A percentile compares a stretch with the other conserved stretches of the same genome.
phyloP scores from a whole-genome alignment of 2,113 vertebrate species.

The Rhinopomastus cyanomelas region DNA sequence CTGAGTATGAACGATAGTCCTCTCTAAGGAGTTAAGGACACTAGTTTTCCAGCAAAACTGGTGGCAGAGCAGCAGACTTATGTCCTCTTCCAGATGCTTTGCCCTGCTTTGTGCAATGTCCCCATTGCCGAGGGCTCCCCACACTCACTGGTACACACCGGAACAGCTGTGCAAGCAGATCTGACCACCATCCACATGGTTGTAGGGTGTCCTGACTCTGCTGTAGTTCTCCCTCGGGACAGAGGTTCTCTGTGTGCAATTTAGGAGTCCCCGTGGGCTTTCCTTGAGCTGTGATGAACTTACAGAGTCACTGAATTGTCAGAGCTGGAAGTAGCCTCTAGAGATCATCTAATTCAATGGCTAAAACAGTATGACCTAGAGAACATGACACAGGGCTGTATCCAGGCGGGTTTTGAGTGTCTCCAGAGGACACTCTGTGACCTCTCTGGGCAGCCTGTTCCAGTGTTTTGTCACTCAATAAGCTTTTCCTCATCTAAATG shows the following conservation, averaged over 20 bases:
- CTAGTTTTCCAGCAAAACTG: background rate
- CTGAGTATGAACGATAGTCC: background rate
- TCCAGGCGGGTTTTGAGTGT: too few relatives aligned
- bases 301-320: background rate
- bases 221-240: background rate
- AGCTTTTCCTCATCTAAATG: too few relatives aligned
- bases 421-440: too few relatives aligned
- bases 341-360: too few relatives aligned
- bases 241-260: background rate
- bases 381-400: too few relatives aligned
- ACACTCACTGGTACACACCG: background rate
- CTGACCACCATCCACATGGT: background rate
- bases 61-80: rapidly evolving
- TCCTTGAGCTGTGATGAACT: background rate
- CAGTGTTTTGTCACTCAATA: too few relatives aligned
- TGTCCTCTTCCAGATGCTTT: background rate
- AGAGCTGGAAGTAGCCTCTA: too few relatives aligned
- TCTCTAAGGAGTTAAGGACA: background rate
- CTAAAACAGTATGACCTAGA: too few relatives aligned
- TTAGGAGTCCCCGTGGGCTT: background rate
- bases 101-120: background rate
- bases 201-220: background rate
- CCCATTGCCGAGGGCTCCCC: rapidly evolving
- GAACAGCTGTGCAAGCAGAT: background rate
- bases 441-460: too few relatives aligned